phyloP scores from a whole-genome alignment of 2,113 vertebrate genomes.

The Ailuropoda melanoleuca region DNA sequence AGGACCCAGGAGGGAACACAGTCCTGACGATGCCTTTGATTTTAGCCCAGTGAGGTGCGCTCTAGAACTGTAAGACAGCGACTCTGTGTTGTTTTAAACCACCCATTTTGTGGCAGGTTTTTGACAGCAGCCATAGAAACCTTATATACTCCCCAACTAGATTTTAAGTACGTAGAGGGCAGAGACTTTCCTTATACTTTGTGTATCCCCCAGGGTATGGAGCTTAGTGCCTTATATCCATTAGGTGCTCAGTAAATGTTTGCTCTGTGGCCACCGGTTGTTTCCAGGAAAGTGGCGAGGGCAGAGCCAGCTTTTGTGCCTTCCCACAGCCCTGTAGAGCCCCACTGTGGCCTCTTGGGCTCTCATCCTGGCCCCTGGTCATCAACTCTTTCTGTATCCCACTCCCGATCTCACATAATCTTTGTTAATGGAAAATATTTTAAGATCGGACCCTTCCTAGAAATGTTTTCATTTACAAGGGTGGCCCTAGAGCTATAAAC shows the following conservation, averaged over 20 bases:
- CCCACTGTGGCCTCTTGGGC: neutral
- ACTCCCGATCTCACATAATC: neutral
- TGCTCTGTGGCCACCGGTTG: neutral
- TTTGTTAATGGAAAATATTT: neutral
- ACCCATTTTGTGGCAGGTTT: neutral
- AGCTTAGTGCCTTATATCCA: neutral
- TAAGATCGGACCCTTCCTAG: neutral
- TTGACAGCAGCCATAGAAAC: neutral
- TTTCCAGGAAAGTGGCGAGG: neutral
- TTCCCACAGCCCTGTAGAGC: neutral
- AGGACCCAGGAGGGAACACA: neutral
- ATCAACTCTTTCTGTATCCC: neutral
- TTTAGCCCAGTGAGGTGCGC: neutral
- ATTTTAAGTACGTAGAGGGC: neutral
- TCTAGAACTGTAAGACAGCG: neutral
- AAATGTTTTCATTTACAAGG: neutral
- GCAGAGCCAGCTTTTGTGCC: neutral
- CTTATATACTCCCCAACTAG: neutral
- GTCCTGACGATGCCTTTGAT: neutral
- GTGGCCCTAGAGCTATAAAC: neutral
- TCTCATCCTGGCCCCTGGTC: neutral
- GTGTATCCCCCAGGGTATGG: accelerated
- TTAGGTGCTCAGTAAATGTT: neutral
- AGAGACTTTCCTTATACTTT: neutral
- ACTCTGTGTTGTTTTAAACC: neutral